Base-by-base conservation (phyloP, 2,113 vertebrate genomes). In the Albula goreensis region DNA sequence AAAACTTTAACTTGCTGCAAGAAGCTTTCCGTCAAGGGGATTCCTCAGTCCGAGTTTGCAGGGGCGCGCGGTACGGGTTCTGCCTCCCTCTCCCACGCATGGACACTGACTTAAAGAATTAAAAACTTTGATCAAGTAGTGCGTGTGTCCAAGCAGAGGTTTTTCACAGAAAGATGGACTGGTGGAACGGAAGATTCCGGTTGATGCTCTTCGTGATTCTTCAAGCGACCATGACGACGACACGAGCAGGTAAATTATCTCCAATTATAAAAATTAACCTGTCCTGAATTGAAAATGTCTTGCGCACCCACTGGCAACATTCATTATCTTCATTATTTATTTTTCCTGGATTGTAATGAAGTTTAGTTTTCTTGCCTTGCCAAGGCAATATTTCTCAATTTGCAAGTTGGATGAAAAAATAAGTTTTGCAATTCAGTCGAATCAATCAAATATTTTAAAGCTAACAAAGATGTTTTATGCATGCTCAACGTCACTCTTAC, bases 221-320 rank as follows among this genome's bases (percentile, higher is more conserved):
- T 7, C 93, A 92, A 74, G 50, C 92, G 51, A 84, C 90, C 17
- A n/a, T 56, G 48, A 83, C 77, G 50, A 60, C 89, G 81, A 85
- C 93, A 57, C 89, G 85, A 81, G 85, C 92, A 50, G 95, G 95
- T 96, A 95, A 95, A 91, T 92, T 92, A 93, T 91, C 77, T 41
- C 53, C 49, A 49, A 49, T 77, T 41, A 48, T 41, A 48, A 70
- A 22, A 86, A 77, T 50, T 8, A 85, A 60, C 70, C 13, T 85
- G 85, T 31, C 31, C 77, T 51, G 56, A 50, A 81, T 83, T 50
- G 41, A 81, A 81, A 31, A 50, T 41, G 77, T 79, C 66, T 15
- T 22, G n/a, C 60, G 31, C 56, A 41, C n/a, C 7, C 8, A 31
- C n/a, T 13, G n/a, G 22, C 10, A 25, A 1, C 10, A 74, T 25